phyloP scores from a whole-genome alignment of 2,113 vertebrate species.

The Cyrtonyx montezumae region DNA sequence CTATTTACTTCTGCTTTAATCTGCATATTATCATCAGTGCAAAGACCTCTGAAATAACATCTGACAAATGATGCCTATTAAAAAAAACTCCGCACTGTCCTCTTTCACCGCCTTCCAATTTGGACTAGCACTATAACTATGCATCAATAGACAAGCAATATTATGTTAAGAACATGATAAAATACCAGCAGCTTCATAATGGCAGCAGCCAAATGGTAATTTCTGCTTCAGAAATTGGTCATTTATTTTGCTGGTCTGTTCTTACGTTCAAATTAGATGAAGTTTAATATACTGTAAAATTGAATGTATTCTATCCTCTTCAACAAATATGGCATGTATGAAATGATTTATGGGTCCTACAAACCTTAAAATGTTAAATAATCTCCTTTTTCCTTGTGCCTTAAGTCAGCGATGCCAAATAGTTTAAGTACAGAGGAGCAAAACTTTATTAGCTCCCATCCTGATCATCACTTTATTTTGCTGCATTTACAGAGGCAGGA shows the following conservation, averaged over 20 bases:
- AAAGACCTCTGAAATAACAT: constrained; percentile 80
- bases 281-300: constrained; percentile 88
- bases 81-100: constrained; percentile 74
- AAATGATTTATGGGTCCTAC: constrained; percentile 81
- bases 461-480: constrained; percentile 32
- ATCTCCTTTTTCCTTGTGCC: constrained; percentile 72
- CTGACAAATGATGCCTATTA: constrained; percentile 85
- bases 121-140: constrained; percentile 80
- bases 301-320: constrained; percentile 86
- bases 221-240: constrained; percentile 89
- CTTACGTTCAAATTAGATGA: constrained; percentile 87
- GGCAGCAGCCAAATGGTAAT: constrained; percentile 86
- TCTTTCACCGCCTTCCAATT: constrained; percentile 83
- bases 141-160: constrained; percentile 86
- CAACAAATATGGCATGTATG: constrained; percentile 79
- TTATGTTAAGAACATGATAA: constrained; percentile 88
- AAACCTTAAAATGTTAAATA: constrained; percentile 86
- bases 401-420: constrained; percentile 75
- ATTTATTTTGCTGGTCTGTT: constrained; percentile 87
- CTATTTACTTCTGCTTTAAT: constrained; percentile 80
- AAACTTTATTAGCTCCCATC: constrained; percentile 75
- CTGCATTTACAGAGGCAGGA: neutral
- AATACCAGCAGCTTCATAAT: constrained; percentile 82
- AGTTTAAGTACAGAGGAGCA: constrained; percentile 75
- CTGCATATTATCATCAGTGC: constrained; percentile 82